These are phyloP conservation scores for Bettongia penicillata DNA, from an alignment of 2,113 vertebrate species.

Conservation along the genomic window DNA sequence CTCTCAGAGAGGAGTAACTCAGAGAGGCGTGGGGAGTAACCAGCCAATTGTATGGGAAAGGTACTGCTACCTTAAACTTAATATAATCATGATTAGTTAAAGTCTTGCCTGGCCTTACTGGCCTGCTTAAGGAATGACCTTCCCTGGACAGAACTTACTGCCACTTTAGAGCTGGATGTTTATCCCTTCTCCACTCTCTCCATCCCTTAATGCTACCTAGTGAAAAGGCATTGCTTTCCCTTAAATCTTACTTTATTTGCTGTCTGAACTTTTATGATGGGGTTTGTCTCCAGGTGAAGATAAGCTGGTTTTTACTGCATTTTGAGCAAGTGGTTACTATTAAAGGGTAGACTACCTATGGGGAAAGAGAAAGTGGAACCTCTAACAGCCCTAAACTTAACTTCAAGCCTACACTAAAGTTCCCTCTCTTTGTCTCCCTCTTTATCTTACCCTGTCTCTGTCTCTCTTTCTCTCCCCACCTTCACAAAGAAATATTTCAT, in stretches of 20 bases:
- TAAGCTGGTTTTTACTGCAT: background rate
- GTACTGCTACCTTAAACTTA: background rate
- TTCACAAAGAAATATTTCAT: background rate
- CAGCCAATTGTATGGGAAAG: background rate
- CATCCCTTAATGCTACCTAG: background rate
- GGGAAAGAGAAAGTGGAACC: background rate
- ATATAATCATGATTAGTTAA: background rate
- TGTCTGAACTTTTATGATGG: background rate
- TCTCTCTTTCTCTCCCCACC: background rate
- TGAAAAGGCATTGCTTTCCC: background rate
- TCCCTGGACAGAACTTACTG: background rate
- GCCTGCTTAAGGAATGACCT: background rate
- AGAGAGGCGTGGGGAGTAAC: background rate
- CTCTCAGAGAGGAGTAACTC: background rate
- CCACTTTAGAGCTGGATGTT: background rate
- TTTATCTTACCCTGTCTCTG: background rate
- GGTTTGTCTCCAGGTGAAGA: background rate
- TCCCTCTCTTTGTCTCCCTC: background rate
- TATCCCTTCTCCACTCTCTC: background rate
- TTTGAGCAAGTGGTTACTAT: background rate
- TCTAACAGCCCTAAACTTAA: background rate
- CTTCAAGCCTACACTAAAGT: background rate
- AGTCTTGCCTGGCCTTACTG: background rate
- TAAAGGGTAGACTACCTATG: background rate
- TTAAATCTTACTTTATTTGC: background rate